phyloP scores from a whole-genome alignment of 2,797 vertebrate genomes.

The Pseudomugil tenellus region DNA sequence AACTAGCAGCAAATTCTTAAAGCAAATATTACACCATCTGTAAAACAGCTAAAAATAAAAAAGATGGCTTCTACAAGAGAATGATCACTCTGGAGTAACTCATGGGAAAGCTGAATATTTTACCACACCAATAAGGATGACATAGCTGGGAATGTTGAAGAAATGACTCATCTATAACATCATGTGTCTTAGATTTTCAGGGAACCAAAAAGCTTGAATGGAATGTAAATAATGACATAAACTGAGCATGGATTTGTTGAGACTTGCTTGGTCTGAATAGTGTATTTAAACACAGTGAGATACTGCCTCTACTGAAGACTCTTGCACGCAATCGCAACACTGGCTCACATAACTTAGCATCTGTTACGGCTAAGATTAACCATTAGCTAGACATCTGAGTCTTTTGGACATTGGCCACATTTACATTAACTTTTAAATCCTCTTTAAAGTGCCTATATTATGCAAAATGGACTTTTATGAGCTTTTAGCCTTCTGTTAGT shows the following conservation, averaged over 20 bases:
- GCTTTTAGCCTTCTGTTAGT: no score
- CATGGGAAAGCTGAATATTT: not conserved
- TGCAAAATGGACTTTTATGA: no score
- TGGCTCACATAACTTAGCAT: constrained; percentile 35
- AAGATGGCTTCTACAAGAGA: not conserved
- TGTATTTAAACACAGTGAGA: not conserved
- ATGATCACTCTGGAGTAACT: not conserved
- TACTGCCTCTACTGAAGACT: not conserved
- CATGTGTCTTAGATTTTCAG: not conserved
- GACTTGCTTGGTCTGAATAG: constrained; percentile 12
- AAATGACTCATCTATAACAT: not conserved
- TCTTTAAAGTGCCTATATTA: no score
- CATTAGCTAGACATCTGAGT: constrained; percentile 49
- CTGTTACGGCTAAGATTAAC: constrained; percentile 47
- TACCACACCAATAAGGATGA: not conserved
- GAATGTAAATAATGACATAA: not conserved
- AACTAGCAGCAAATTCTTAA: not conserved
- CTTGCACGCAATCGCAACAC: constrained; percentile 14
- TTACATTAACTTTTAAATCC: no score
- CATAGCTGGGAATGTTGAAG: not conserved
- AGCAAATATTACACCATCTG: not conserved
- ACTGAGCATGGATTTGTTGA: constrained; percentile 17
- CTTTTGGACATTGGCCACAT: constrained; percentile 31
- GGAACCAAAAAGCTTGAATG: not conserved
- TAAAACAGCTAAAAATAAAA: not conserved